Conservation (phyloP, 2,113 vertebrate species). For the Monarcha castaneiventris region DNA sequence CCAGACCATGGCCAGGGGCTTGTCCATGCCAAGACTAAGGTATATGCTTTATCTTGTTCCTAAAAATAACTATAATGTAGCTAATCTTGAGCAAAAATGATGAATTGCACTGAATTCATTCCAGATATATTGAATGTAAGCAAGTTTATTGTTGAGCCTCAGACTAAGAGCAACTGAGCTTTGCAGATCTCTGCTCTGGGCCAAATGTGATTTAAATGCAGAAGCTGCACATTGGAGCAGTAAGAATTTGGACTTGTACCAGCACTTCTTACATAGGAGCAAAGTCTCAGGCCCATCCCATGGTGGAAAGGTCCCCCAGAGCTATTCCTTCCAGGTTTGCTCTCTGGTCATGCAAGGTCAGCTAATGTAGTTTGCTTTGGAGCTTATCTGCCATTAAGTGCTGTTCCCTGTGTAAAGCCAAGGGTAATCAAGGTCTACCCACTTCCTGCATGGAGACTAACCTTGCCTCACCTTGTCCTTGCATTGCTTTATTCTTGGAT, state of each 20-base stretch:
- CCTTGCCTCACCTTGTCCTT: slow-evolving; percentile 18
- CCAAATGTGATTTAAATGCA: not conserved
- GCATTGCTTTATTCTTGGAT: not conserved
- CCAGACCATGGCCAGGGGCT: not conserved
- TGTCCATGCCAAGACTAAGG: not conserved
- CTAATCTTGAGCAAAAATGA: not conserved
- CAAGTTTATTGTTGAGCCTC: not conserved
- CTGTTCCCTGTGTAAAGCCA: not conserved
- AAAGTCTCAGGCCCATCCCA: not conserved
- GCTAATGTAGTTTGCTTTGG: not conserved
- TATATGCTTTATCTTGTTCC: not conserved
- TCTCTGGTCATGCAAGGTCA: not conserved
- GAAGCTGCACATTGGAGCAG: not conserved
- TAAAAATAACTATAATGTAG: not conserved
- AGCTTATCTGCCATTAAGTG: not conserved
- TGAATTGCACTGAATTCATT: not conserved
- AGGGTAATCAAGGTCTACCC: slow-evolving; percentile 31
- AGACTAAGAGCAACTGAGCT: not conserved
- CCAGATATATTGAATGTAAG: not conserved
- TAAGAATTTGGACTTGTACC: not conserved
- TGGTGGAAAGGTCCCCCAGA: not conserved
- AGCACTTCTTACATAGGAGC: not conserved
- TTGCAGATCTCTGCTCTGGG: not conserved
- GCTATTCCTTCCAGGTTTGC: not conserved
- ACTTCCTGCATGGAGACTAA: not conserved